Evolutionary conservation across 2,888 invertebrate genomes (phyloP), one percentile per base, ranked within the genome.

Genomic region (Eristalis arbustorum): DNA sequence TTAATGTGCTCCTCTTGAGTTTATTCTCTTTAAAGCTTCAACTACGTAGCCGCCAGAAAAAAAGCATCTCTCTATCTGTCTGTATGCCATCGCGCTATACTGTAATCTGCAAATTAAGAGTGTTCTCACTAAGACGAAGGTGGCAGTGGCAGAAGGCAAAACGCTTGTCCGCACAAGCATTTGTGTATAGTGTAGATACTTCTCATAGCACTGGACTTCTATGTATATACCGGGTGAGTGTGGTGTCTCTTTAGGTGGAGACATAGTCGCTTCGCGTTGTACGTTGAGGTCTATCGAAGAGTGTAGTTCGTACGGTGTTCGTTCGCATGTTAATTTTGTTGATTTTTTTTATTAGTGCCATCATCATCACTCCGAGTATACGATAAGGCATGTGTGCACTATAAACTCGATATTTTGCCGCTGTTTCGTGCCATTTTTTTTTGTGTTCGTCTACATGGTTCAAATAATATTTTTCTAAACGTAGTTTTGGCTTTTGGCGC

Each of bases 401-500:
- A 79, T 75, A 87, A 82, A 87, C 87, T 79, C 75, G 78, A 87
- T 87, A 87, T 83, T 79, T 87, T 68, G 85, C 82, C 77, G 74
- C 73, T 73, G 37, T 61, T 69, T 81, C 23, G 14, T 73, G 37
- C 57, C 68, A 64, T 61, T 80, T 78, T 80, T 78, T 62, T 67
- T 57, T 73, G 40, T 49, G 56, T 68, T 28, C 64, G 31, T 71
- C 23, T 67, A 34, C 66, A 78, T 74, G 67, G 78, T 34, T 49
- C 66, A 75, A 72, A 80, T 81, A 62, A 62, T 74, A 66, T 74
- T 63, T 61, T 66, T 78, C 74, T 77, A 78, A 87, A 82, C 75
- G 57, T 81, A 63, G 78, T 71, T 79, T 79, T 64, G 64, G 78
- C 75, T 87, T 87, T 83, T 72, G 78, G 83, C 87, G 83, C 83